phyloP scores from a whole-genome alignment of 2,113 vertebrate species.

The Hippopotamus amphibius region DNA sequence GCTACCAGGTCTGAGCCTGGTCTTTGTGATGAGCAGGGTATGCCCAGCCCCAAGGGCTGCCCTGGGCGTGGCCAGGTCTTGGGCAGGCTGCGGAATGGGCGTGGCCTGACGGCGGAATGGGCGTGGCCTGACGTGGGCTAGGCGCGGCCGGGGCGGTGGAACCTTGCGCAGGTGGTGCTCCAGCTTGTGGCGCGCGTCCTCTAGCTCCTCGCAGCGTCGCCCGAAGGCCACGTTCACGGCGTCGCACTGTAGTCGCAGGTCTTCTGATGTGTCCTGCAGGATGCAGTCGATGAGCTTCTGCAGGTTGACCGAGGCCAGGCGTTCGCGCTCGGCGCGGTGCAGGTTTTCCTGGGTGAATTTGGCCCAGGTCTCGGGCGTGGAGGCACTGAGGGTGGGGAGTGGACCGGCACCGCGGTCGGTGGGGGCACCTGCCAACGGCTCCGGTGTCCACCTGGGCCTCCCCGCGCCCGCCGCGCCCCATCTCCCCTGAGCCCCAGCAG shows the following conservation, averaged over 20 bases:
- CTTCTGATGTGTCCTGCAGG: slow-evolving; percentile 89
- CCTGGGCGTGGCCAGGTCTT: neutral
- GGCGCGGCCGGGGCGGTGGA: neutral
- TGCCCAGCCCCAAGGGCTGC: neutral
- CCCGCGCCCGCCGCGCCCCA: too few species aligned
- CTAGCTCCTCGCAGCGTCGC: slow-evolving; percentile 87
- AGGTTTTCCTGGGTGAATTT: slow-evolving; percentile 92
- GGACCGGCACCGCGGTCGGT: rapidly evolving
- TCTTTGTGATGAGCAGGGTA: neutral
- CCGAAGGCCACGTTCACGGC: slow-evolving; percentile 87
- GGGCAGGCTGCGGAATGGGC: too few species aligned
- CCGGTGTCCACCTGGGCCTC: too few species aligned
- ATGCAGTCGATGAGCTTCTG: slow-evolving; percentile 88
- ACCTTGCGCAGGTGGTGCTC: slow-evolving; percentile 89
- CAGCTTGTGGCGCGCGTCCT: slow-evolving; percentile 87
- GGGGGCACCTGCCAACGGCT: neutral
- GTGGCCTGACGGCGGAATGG: neutral
- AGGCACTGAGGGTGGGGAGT: slow-evolving; percentile 85
- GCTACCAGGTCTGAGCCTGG: neutral
- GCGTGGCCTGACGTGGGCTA: neutral
- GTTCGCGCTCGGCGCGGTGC: slow-evolving; percentile 87
- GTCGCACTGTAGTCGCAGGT: slow-evolving; percentile 90
- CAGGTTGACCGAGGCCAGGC: slow-evolving; percentile 87
- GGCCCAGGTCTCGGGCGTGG: slow-evolving; percentile 88
- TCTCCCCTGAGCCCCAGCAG: neutral